These are phyloP conservation scores for Idaea aversata DNA, from an alignment of 2,888 invertebrate species.

Conservation along the genomic window DNA sequence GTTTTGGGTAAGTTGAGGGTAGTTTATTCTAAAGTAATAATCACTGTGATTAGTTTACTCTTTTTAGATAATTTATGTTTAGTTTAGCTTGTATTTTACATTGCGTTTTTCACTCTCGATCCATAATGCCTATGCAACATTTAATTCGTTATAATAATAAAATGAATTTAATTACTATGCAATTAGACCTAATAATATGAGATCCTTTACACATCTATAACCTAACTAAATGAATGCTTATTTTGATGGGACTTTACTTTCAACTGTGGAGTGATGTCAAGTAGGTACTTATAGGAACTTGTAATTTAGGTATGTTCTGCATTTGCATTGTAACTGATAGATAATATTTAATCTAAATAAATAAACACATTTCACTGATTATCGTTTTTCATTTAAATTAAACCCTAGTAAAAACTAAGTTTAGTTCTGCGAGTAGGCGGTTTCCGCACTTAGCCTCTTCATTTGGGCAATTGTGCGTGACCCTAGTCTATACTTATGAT, in stretches of 20 bases:
- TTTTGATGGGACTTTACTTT: background rate
- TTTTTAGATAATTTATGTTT: slow-evolving; percentile 21
- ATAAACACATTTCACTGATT: slow-evolving; percentile 13
- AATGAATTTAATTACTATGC: no score
- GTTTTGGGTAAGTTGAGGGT: slow-evolving; percentile 13
- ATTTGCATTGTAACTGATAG: slow-evolving; percentile 2
- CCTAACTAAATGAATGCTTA: background rate
- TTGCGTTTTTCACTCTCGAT: slow-evolving; percentile 3
- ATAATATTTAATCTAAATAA: slow-evolving; percentile 5
- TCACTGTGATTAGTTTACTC: slow-evolving; percentile 28
- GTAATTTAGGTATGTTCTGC: background rate
- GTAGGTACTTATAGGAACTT: background rate
- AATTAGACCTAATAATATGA: no score
- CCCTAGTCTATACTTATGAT: no score
- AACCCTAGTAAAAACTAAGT: no score
- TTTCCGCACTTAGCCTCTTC: no score
- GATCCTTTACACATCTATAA: no score
- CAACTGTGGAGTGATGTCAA: slow-evolving; percentile 1
- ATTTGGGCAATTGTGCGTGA: no score
- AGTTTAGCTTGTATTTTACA: slow-evolving; percentile 22
- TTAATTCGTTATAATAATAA: background rate
- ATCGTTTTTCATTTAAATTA: slow-evolving; percentile 8
- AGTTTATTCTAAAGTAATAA: slow-evolving; percentile 21
- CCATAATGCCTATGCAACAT: background rate
- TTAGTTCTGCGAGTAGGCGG: no score